Percentiles rank a stretch among this genome's conserved stretches.
Evolutionary conservation across 2,797 vertebrate genomes (phyloP).

Genomic region (Oryzias sinensis): DNA sequence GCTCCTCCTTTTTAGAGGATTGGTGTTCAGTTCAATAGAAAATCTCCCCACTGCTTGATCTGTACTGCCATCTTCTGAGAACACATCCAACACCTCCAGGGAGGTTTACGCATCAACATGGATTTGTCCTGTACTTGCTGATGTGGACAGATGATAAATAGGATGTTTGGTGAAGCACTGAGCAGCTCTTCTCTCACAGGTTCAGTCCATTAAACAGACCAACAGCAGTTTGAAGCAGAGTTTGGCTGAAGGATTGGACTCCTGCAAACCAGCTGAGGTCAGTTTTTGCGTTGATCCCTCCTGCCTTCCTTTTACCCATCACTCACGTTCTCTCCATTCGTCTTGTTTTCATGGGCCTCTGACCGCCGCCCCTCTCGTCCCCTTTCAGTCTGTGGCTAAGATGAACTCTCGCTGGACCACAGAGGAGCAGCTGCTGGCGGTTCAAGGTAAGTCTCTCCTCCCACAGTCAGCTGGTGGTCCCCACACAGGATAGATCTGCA

Average conservation of each 20-base stretch:
- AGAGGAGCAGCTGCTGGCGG: constrained; percentile 91
- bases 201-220: constrained; percentile 91
- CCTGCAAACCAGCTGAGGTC: constrained; percentile 82
- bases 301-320: not conserved
- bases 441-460: constrained; percentile 83
- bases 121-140: no score
- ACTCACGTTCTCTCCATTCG: not conserved
- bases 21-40: no score
- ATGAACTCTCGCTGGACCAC: constrained; percentile 93
- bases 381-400: constrained; percentile 79
- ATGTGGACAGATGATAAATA: not conserved
- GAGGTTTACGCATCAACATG: no score
- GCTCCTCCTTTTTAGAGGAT: no score
- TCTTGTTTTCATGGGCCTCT: constrained; percentile 21
- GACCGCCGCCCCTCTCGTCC: constrained; percentile 8
- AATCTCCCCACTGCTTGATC: no score
- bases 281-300: not conserved
- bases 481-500: constrained; percentile 2
- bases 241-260: constrained; percentile 80
- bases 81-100: no score
- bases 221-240: constrained; percentile 86
- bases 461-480: constrained; percentile 8
- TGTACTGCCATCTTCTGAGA: no score
- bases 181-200: constrained; percentile 62
- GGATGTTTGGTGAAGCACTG: not conserved